phyloP scores from a whole-genome alignment of 2,113 vertebrate species.

The Chloropsis hardwickii region DNA sequence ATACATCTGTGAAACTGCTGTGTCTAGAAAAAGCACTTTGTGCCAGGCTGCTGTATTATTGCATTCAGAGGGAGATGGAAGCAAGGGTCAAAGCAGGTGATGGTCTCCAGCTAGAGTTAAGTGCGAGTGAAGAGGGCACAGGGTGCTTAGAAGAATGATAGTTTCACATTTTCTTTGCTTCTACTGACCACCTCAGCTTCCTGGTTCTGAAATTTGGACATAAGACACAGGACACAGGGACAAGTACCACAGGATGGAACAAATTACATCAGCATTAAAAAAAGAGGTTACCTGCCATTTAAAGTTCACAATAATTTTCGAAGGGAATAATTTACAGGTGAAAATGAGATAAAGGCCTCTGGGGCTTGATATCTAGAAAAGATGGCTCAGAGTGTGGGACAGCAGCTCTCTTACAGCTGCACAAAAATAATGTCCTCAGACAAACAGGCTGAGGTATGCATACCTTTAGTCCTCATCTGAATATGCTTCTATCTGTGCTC shows the following conservation, averaged over 20 bases:
- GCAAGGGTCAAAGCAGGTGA: neutral
- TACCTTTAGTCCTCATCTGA: neutral
- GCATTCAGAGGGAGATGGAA: neutral
- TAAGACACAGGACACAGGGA: neutral
- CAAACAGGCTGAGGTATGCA: neutral
- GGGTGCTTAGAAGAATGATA: neutral
- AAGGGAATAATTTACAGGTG: neutral
- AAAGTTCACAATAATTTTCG: neutral
- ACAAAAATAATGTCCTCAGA: neutral
- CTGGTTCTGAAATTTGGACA: neutral
- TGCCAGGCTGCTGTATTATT: neutral
- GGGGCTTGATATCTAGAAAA: neutral
- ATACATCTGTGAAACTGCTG: neutral
- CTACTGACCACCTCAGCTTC: neutral
- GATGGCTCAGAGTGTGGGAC: neutral
- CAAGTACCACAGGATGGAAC: neutral
- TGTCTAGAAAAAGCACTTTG: neutral
- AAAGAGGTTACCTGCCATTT: neutral
- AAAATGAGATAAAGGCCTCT: neutral
- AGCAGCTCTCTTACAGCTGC: neutral
- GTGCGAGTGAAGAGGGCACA: neutral
- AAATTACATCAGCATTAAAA: neutral
- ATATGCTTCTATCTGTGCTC: rapidly evolving
- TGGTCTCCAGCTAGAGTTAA: neutral
- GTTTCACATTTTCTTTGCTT: neutral